A percentile compares a stretch with the other conserved stretches of the same genome.
Evolutionary conservation across 1,140 invertebrate genomes (phyloP).

Genomic region (Cryptotermes secundus): DNA sequence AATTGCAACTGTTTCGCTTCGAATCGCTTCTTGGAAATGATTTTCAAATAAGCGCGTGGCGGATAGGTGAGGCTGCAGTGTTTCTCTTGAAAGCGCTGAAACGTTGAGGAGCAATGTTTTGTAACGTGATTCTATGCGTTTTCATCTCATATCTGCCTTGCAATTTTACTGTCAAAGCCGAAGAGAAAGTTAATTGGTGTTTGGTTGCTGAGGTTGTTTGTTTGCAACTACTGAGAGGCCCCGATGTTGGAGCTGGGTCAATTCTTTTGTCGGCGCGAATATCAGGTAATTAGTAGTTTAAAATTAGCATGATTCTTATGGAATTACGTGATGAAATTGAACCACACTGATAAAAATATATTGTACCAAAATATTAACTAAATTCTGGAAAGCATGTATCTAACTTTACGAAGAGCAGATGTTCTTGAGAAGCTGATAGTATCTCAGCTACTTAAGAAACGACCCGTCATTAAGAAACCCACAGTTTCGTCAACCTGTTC

Average conservation of each 20-base stretch:
- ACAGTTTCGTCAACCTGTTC: too few species aligned
- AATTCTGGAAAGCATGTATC: background rate
- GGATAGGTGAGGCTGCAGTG: background rate
- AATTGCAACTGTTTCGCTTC: too few species aligned
- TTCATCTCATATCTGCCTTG: background rate
- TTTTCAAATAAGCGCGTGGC: background rate
- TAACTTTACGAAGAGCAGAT: too few species aligned
- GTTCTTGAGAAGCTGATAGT: too few species aligned
- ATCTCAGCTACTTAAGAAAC: too few species aligned
- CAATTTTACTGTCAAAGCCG: background rate
- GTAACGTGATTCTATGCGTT: background rate
- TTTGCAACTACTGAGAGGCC: background rate
- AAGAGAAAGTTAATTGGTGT: background rate
- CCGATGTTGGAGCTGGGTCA: background rate
- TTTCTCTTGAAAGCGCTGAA: background rate
- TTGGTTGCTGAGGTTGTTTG: background rate
- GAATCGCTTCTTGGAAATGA: too few species aligned
- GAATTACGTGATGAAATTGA: background rate
- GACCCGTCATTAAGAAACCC: too few species aligned
- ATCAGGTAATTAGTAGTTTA: slow-evolving; percentile 7
- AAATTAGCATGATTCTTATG: background rate
- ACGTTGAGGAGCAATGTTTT: background rate
- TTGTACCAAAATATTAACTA: background rate
- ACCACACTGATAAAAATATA: background rate
- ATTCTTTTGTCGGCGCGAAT: background rate